Percentiles rank a stretch among this genome's conserved stretches.
phyloP scores from a whole-genome alignment of 2,888 invertebrate genomes.

The Pseudococcus viburni region DNA sequence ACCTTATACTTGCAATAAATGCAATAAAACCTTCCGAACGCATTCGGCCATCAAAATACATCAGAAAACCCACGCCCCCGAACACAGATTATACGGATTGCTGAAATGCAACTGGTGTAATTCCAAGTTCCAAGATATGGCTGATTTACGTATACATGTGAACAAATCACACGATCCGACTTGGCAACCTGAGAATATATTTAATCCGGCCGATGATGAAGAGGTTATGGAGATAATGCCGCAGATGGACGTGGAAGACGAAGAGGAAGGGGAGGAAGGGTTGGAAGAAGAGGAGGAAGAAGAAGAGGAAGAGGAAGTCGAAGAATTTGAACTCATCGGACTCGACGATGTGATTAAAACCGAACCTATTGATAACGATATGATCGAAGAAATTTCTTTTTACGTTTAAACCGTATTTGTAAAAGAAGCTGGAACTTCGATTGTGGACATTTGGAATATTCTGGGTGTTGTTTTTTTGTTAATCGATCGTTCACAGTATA shows the following conservation, averaged over 20 bases:
- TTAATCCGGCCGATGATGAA: not conserved
- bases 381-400: conserved; percentile 31
- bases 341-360: conserved; percentile 35
- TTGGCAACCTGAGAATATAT: not conserved
- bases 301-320: conserved; percentile 24
- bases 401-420: too few species aligned
- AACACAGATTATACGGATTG: not conserved
- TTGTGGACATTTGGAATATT: too few species aligned
- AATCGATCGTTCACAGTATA: too few species aligned
- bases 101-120: conserved; percentile 29
- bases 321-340: conserved; percentile 42
- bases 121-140: not conserved
- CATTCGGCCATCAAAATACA: conserved; percentile 66
- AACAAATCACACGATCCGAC: conserved; percentile 19
- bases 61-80: conserved; percentile 42
- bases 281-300: conserved; percentile 29
- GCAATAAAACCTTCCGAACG: conserved; percentile 62
- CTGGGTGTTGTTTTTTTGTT: too few species aligned
- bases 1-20: conserved; percentile 56
- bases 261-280: not conserved
- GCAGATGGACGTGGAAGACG: not conserved
- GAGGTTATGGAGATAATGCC: conserved; percentile 9
- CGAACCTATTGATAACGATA: conserved; percentile 39
- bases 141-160: conserved; percentile 21
- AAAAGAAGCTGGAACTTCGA: too few species aligned